phyloP scores from a whole-genome alignment of 2,113 vertebrate genomes.

The Aptenodytes patagonicus region DNA sequence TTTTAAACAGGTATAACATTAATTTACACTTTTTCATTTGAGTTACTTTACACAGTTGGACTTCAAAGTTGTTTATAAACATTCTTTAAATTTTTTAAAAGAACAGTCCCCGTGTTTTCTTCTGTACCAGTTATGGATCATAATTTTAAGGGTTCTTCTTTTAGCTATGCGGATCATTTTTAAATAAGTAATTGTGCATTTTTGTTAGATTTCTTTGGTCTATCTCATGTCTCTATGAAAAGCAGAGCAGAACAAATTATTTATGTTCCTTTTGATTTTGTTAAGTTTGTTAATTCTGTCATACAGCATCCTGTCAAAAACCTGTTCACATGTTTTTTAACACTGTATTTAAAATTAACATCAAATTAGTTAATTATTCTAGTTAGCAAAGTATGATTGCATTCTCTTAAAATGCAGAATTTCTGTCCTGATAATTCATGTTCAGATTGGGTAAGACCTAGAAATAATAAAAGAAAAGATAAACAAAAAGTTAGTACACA shows the following conservation, averaged over 20 bases:
- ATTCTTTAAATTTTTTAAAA: background rate
- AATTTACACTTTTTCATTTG: background rate
- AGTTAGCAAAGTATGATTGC: background rate
- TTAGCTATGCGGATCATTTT: background rate
- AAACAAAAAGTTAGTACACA: background rate
- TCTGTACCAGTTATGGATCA: background rate
- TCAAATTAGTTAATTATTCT: background rate
- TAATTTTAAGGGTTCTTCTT: background rate
- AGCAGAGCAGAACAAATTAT: background rate
- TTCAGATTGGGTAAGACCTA: background rate
- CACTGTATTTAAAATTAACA: background rate
- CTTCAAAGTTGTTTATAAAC: background rate
- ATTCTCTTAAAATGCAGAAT: background rate
- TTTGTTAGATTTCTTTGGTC: background rate
- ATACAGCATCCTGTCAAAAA: background rate
- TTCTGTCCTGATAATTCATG: background rate
- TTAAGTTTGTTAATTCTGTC: background rate
- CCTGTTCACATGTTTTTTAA: background rate
- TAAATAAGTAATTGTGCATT: background rate
- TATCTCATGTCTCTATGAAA: background rate
- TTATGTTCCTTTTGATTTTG: background rate
- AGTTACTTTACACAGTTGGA: background rate
- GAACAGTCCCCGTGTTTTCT: background rate
- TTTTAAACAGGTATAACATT: background rate
- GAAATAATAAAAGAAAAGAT: background rate